phyloP scores from a whole-genome alignment of 2,113 vertebrate species.

The Nanger granti region DNA sequence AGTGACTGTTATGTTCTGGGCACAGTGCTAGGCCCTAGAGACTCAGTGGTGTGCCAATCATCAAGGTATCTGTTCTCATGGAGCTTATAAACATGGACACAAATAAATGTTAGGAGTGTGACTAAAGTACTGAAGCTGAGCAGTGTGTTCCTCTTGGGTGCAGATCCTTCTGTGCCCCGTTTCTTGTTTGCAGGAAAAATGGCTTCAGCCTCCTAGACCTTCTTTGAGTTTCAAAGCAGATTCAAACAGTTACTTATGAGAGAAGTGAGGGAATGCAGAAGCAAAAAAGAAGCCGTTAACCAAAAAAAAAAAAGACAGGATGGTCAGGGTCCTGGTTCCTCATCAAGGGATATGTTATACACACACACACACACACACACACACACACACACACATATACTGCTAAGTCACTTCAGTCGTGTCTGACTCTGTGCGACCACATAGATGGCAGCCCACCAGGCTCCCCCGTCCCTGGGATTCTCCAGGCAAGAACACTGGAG shows the following conservation, averaged over 20 bases:
- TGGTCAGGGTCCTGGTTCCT: background rate
- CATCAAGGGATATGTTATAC: background rate
- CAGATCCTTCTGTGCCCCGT: background rate
- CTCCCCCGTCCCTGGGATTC: no score
- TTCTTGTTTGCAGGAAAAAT: background rate
- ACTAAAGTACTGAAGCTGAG: background rate
- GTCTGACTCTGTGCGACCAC: no score
- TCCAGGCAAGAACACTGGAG: no score
- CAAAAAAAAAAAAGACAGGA: background rate
- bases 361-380: background rate
- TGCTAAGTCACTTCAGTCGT: no score
- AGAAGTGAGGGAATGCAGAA: background rate
- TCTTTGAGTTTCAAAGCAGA: background rate
- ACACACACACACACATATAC: rapidly evolving
- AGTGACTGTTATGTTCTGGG: background rate
- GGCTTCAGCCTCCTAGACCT: background rate
- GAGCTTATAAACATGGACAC: background rate
- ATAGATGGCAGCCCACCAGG: no score
- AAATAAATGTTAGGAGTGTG: background rate
- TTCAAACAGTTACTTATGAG: background rate
- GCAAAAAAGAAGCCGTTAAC: background rate
- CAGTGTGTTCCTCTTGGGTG: background rate
- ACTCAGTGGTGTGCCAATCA: background rate
- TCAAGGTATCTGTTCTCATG: background rate
- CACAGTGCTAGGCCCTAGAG: background rate